Percentiles rank a stretch among this genome's conserved stretches.
Evolutionary conservation across 2,888 invertebrate genomes (phyloP).

Genomic region (Noctua janthe): DNA sequence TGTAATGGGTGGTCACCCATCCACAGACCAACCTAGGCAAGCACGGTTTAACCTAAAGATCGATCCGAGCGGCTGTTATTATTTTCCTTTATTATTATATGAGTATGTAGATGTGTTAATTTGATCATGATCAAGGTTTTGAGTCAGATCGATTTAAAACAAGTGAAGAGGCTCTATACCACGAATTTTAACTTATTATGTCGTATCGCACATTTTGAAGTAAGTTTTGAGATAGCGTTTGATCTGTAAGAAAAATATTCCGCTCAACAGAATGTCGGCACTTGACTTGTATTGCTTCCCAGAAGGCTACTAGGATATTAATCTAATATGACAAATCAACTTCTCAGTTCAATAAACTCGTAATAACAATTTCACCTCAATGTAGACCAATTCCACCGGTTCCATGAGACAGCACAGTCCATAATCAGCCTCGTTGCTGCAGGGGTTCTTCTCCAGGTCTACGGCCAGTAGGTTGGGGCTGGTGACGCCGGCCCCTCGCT

Average conservation of each 20-base stretch:
- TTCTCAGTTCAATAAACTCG: background rate
- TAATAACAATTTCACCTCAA: conserved; percentile 90
- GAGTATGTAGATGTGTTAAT: too few species aligned
- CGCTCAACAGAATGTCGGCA: background rate
- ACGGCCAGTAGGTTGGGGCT: conserved; percentile 93
- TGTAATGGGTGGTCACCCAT: too few species aligned
- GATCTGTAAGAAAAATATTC: background rate
- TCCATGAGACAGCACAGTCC: conserved; percentile 92
- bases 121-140: too few species aligned
- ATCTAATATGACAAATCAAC: background rate
- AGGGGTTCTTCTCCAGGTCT: conserved; percentile 93
- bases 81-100: too few species aligned
- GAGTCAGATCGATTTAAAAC: background rate
- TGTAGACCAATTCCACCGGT: conserved; percentile 94
- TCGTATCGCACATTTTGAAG: background rate
- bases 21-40: too few species aligned
- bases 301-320: background rate
- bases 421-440: conserved; percentile 92
- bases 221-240: background rate
- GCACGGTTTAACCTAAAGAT: too few species aligned
- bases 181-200: background rate
- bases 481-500: conserved; percentile 87
- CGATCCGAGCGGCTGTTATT: too few species aligned
- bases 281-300: background rate
- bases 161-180: too few species aligned